Percentiles rank a stretch among this genome's conserved stretches.
Evolutionary conservation across 2,888 invertebrate genomes (phyloP).

Genomic region (Invenusta paracnida): DNA sequence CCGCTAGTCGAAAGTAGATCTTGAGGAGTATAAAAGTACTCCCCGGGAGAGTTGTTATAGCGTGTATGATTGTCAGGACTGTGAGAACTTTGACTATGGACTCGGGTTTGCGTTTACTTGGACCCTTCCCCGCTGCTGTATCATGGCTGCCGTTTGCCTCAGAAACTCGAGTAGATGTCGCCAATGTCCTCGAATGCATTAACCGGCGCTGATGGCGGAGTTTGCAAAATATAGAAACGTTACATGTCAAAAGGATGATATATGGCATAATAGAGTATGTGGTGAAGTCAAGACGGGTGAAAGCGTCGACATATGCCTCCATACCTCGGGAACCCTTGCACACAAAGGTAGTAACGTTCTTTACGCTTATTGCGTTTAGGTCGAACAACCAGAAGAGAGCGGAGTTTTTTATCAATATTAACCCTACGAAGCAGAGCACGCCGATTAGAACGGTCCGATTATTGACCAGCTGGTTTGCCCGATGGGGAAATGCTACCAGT

Average conservation of each 20-base stretch:
- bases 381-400: conserved; percentile 20
- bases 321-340: background rate
- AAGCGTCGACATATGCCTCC: background rate
- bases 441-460: background rate
- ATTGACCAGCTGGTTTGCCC: conserved; percentile 9
- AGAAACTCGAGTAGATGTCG: background rate
- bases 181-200: background rate
- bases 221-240: conserved; percentile 37
- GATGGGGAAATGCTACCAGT: conserved; percentile 42
- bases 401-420: conserved; percentile 23
- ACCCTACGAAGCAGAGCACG: background rate
- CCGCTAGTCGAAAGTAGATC: conserved; percentile 11
- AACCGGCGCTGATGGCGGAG: conserved; percentile 31
- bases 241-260: conserved; percentile 43
- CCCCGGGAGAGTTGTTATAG: conserved; percentile 40
- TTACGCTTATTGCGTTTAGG: background rate
- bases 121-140: background rate
- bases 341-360: background rate
- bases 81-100: conserved; percentile 40
- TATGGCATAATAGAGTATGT: conserved; percentile 43
- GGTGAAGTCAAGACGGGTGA: conserved; percentile 42
- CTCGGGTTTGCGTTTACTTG: conserved; percentile 40
- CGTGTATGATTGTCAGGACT: conserved; percentile 43
- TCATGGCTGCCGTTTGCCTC: background rate
- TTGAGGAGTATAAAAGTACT: conserved; percentile 35